phyloP scores from a whole-genome alignment of 2,888 invertebrate species.

The Thereva unica region DNA sequence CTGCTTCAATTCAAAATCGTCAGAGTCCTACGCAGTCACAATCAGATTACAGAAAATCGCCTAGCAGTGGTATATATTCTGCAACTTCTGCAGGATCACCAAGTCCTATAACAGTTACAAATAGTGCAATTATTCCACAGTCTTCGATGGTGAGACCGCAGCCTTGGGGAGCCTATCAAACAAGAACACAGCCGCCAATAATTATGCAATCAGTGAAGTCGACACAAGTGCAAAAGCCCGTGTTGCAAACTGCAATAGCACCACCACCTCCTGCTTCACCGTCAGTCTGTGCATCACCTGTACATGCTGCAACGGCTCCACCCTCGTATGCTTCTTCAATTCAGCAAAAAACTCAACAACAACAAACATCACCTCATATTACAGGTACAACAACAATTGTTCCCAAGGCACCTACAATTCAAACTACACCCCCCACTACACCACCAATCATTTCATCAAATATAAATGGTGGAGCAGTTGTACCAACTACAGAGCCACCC shows the following conservation, averaged over 20 bases:
- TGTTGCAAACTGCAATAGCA: slow-evolving; percentile 93
- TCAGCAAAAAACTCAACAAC: slow-evolving; percentile 68
- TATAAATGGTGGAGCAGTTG: slow-evolving; percentile 60
- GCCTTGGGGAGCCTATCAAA: slow-evolving; percentile 82
- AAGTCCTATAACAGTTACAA: slow-evolving; percentile 76
- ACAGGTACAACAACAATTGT: slow-evolving; percentile 58
- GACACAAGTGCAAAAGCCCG: slow-evolving; percentile 93
- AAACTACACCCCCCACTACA: slow-evolving; percentile 61
- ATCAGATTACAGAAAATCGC: slow-evolving; percentile 79
- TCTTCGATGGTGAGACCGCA: slow-evolving; percentile 76
- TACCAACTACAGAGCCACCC: slow-evolving; percentile 86
- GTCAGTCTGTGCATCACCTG: slow-evolving; percentile 58
- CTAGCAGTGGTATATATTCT: slow-evolving; percentile 84
- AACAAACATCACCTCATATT: slow-evolving; percentile 62
- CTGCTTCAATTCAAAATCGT: slow-evolving; percentile 82
- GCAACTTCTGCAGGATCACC: slow-evolving; percentile 84
- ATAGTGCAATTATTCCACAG: slow-evolving; percentile 62
- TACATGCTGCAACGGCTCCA: slow-evolving; percentile 65
- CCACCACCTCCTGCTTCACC: slow-evolving; percentile 77
- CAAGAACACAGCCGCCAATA: slow-evolving; percentile 88
- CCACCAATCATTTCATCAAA: slow-evolving; percentile 62
- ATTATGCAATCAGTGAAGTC: slow-evolving; percentile 97
- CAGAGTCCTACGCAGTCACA: slow-evolving; percentile 84
- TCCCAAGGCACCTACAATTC: slow-evolving; percentile 58
- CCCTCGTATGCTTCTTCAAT: slow-evolving; percentile 82